Evolutionary conservation across 2,113 vertebrate species (phyloP), one percentile per base, ranked within the genome.

Genomic region (Poeciliopsis retropinna): DNA sequence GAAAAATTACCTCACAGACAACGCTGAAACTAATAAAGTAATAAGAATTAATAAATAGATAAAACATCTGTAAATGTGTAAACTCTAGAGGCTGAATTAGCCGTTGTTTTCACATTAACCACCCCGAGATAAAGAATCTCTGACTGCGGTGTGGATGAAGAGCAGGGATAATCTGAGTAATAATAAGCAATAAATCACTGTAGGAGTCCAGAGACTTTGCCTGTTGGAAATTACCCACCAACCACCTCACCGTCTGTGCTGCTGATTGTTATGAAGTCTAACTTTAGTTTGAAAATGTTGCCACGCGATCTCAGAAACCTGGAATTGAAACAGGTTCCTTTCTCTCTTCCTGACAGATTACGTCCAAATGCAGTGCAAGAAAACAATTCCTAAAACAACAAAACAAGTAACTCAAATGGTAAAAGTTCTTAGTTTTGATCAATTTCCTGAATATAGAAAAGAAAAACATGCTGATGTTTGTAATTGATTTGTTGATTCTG

Each of bases 111-210:
- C 54, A 70, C 3, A 14, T 85, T 65, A 76, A 30, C 76, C 77
- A 70, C 65, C 76, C 70, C 70, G 41, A 79, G 81, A 84, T 82
- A 79, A 92, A 88, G 88, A 64, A 92, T 78, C 66, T 84, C 65
- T 63, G 80, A 80, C 69, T 67, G 62, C 75, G 70, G 89, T 63
- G 74, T 78, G 79, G 83, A 75, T 79, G 78, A 76, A 87, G 75
- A 72, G 78, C 70, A 73, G 85, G 80, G 88, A 82, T 85, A 84
- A 91, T 86, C 70, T 22, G 64, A 84, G 67, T 78, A 62, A 74
- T 85, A 76, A 86, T 78, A 85, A 80, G 85, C 64, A 8, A 80
- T 67, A 62, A 84, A 90, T 85, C 73, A 69, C 78, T 70, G 79
- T 83, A 78, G 77, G 78, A 82, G 71, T 87, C 79, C 69, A 71